Evolutionary conservation across 2,888 invertebrate species (phyloP).

Genomic region (Xestoiulus laeticollis): DNA sequence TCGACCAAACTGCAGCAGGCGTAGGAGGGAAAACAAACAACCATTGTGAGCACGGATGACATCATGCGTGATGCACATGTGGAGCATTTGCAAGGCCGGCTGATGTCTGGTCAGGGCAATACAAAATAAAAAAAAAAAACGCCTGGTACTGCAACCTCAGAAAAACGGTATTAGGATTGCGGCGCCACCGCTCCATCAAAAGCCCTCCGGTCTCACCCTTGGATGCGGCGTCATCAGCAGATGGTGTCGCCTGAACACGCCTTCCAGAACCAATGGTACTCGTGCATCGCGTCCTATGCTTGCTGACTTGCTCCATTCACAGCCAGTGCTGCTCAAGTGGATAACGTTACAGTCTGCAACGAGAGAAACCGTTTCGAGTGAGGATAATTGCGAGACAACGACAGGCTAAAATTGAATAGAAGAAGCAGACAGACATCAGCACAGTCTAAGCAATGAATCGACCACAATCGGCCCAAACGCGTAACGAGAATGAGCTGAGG

Average conservation of each 20-base stretch:
- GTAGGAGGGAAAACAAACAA: neutral
- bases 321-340: neutral
- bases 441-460: conserved; percentile 59
- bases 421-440: neutral
- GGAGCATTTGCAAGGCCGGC: neutral
- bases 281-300: neutral
- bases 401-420: no score
- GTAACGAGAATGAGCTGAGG: conserved; percentile 82
- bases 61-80: neutral
- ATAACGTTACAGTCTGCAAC: neutral
- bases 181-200: neutral
- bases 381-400: no score
- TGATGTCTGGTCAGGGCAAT: neutral
- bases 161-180: neutral
- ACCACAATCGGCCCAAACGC: conserved; percentile 77
- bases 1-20: neutral
- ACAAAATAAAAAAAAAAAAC: neutral
- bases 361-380: neutral
- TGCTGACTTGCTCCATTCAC: neutral
- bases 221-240: neutral
- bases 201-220: neutral
- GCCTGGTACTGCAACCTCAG: neutral
- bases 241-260: neutral
- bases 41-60: neutral
- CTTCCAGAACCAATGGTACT: neutral